Conservation (phyloP, 2,888 invertebrate genomes). For the Clostera curtula region DNA sequence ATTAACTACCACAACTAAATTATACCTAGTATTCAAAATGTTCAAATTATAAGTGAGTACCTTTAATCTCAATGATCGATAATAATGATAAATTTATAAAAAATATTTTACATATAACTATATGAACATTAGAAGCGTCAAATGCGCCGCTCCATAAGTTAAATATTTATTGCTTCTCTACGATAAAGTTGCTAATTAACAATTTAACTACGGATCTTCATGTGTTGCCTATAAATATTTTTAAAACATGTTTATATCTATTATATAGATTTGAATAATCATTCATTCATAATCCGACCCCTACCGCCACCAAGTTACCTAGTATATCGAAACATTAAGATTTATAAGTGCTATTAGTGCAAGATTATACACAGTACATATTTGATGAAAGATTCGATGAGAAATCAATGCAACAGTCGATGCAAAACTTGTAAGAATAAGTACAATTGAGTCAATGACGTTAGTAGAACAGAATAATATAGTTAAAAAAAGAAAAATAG, state of each 20-base stretch:
- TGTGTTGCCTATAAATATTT: constrained; percentile 25
- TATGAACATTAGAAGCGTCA: constrained; percentile 13
- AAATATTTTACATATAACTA: constrained; percentile 46
- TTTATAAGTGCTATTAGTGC: constrained; percentile 14
- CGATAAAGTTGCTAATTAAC: constrained; percentile 18
- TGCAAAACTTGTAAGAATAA: constrained; percentile 18
- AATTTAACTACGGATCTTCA: constrained; percentile 26
- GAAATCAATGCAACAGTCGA: constrained; percentile 14
- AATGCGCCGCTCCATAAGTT: constrained; percentile 11
- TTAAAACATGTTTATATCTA: constrained; percentile 35
- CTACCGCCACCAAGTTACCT: constrained; percentile 50
- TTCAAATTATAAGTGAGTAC: constrained; percentile 23
- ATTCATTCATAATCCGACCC: constrained; percentile 27
- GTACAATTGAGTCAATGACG: constrained; percentile 21
- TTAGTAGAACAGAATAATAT: constrained; percentile 18
- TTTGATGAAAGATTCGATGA: constrained; percentile 14
- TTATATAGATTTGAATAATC: constrained; percentile 37
- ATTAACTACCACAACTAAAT: constrained; percentile 47
- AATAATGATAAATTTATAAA: constrained; percentile 27
- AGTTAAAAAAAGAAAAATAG: constrained; percentile 17
- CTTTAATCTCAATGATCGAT: constrained; percentile 22
- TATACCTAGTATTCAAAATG: constrained; percentile 24
- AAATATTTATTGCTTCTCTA: constrained; percentile 28
- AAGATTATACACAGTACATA: constrained; percentile 14
- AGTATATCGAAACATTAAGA: constrained; percentile 23